Evolutionary conservation across 2,888 invertebrate species (phyloP).

Genomic region (Dione vanillae): DNA sequence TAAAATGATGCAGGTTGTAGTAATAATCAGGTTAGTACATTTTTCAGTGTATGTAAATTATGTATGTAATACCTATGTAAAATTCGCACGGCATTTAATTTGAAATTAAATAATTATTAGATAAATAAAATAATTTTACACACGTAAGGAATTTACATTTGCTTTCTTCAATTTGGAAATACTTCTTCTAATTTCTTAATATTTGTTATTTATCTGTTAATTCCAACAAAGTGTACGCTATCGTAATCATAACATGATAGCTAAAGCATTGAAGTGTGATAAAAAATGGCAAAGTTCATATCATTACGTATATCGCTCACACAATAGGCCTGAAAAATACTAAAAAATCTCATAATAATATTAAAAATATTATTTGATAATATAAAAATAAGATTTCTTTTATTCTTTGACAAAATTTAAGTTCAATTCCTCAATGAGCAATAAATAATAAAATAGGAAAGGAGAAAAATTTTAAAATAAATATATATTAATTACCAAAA

Average conservation of each 20-base stretch:
- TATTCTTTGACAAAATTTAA: too few species aligned
- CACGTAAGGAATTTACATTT: too few species aligned
- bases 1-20: too few species aligned
- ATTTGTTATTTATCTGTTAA: neutral
- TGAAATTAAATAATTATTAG: neutral
- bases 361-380: neutral
- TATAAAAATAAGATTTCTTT: neutral
- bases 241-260: conserved; percentile 13
- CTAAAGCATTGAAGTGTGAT: neutral
- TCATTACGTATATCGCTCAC: too few species aligned
- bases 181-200: neutral
- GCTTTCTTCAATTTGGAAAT: too few species aligned
- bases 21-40: too few species aligned
- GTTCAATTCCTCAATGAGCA: too few species aligned
- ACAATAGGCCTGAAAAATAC: too few species aligned
- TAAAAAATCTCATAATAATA: neutral
- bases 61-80: neutral
- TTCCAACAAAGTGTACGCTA: conserved; percentile 2
- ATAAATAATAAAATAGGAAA: too few species aligned
- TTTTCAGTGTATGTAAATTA: too few species aligned
- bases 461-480: neutral
- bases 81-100: neutral
- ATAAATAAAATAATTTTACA: too few species aligned
- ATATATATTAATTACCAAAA: neutral
- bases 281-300: conserved; percentile 5